These are phyloP conservation scores for Pomatostomus ruficeps DNA, from an alignment of 2,113 vertebrate species.

Conservation along the genomic window DNA sequence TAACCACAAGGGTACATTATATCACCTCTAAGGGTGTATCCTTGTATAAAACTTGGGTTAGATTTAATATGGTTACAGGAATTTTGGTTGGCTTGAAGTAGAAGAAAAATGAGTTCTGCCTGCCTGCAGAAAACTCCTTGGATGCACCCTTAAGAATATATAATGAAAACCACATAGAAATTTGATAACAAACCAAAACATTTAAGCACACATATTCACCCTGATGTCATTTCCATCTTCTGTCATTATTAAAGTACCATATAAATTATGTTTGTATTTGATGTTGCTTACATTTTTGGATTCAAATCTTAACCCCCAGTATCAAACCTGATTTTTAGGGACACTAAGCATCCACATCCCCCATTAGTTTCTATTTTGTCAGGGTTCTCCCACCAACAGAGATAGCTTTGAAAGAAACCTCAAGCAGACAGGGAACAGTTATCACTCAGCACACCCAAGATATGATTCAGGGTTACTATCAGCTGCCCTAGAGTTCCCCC, in stretches of 20 bases:
- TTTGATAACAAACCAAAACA: not conserved
- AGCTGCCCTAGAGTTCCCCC: not conserved
- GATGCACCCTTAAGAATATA: not conserved
- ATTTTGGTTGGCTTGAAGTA: not conserved
- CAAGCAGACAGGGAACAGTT: not conserved
- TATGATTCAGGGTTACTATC: not conserved
- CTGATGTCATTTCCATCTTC: not conserved
- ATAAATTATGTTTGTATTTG: not conserved
- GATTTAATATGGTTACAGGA: not conserved
- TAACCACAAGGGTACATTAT: not conserved
- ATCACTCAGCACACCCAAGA: not conserved
- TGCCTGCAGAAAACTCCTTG: not conserved
- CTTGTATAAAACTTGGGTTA: not conserved
- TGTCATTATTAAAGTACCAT: not conserved
- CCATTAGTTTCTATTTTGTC: not conserved
- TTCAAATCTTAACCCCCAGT: not conserved
- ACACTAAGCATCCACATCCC: not conserved
- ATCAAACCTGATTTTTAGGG: not conserved
- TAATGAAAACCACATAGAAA: not conserved
- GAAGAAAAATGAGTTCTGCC: not conserved
- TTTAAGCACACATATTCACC: not conserved
- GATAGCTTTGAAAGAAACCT: not conserved
- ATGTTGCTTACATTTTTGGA: not conserved
- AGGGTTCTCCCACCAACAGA: not conserved
- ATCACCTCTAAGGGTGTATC: not conserved